Base-by-base conservation (phyloP, 2,797 vertebrate species). In the Macropus fuliginosus region DNA sequence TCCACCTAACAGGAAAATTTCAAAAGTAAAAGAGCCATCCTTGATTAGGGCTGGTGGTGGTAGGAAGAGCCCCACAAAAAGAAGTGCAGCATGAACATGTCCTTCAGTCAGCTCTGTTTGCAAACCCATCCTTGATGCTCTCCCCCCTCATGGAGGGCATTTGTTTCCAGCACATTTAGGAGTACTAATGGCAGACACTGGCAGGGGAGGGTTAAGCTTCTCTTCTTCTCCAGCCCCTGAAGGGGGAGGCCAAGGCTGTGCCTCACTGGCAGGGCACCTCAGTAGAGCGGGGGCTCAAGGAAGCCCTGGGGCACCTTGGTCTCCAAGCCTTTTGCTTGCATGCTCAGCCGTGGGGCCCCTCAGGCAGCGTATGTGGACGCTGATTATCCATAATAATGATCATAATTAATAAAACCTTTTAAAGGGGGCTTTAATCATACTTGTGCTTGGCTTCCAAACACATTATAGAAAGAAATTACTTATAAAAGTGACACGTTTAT, bases 401-500 rank as follows among this genome's bases (percentile, higher is more conserved):
- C 97, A 97, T 97, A 97, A 98, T 97, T 98, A 98, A 97, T 98
- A 97, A 97, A 98, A 98, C 94, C 94, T 96, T 98, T 97, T 97
- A 97, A 97, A 97, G 92, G 95, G 96, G 98, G 66, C 94, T 98
- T 98, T 98, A 97, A 98, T 97, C 96, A 97, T 91, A 91, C 97
- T 97, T 96, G 92, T 97, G 94, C 95, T 97, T 97, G 97, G 98
- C 96, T 98, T 98, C 97, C 96, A 98, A 98, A 98, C 96, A 96
- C 90, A 95, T 96, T 98, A 98, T 98, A 96, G 98, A 97, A 98
- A 96, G 81, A 97, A 96, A 31, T 13, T 97, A 97, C 95, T 98
- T 96, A 96, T 96, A 98, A 97, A 98, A 97, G 96, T 98, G 97
- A 98, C 98, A 98, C 98, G 98, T 98, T 98, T 98, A 97, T 98